Conservation (phyloP, 2,113 vertebrate species). For the Tenrec ecaudatus region DNA sequence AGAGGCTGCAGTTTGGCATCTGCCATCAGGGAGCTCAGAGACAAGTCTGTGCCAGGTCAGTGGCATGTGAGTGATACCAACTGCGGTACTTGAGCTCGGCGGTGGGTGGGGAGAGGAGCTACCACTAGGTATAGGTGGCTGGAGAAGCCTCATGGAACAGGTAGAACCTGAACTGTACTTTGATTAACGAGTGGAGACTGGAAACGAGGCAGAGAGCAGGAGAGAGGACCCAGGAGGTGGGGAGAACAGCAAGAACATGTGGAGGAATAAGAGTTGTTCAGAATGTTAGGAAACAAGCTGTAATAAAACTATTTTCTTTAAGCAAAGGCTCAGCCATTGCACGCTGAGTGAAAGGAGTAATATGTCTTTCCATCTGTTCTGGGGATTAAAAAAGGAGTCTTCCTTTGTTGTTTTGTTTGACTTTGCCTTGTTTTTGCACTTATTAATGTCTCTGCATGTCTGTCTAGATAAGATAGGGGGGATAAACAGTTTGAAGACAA, state of each 20-base stretch:
- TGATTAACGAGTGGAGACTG: neutral
- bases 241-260: rapidly evolving
- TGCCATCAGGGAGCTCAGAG: neutral
- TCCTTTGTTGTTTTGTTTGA: too few relatives aligned
- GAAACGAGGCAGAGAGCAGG: neutral
- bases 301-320: neutral
- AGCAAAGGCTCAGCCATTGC: neutral
- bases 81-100: neutral
- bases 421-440: too few relatives aligned
- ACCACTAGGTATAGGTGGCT: neutral
- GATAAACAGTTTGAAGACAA: too few relatives aligned
- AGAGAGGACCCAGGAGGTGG: neutral
- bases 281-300: neutral
- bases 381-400: neutral
- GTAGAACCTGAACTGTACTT: neutral
- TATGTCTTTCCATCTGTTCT: neutral
- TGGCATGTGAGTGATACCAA: neutral
- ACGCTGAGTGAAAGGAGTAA: neutral
- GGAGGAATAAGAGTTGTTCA: neutral
- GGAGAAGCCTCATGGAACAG: neutral
- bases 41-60: neutral
- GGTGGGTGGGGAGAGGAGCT: neutral
- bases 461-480: too few relatives aligned
- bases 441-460: too few relatives aligned
- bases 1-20: neutral